Base-by-base conservation (phyloP, 2,888 invertebrate genomes). In the Lasioglossum leucozonium region DNA sequence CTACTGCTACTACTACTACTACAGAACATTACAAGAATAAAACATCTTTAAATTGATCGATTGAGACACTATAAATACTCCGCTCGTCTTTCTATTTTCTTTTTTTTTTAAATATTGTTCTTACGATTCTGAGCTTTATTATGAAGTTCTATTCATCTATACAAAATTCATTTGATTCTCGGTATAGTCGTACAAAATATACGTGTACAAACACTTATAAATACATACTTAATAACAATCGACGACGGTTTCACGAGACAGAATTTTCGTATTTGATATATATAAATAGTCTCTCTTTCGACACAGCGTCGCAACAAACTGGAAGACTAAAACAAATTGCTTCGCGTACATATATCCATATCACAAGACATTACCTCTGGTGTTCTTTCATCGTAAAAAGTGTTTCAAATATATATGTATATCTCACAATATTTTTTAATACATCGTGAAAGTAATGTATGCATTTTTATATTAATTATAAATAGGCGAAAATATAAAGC, bases 151-250 rank as follows among this genome's bases (percentile, higher is more conserved):
- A 71, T 78, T 80, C 80, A 80, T 84, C 79, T 87, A 85, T 84
- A 87, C 55, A 88, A 88, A 88, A 88, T 82, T 88, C 85, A 85
- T 87, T 89, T 90, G 81, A 87, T 87, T 88, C 72, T 83, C 62
- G 18, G 34, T 62, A 44, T 82, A 88, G 58, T 67, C 74, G 79
- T 88, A 90, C 81, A 90, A 90, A 90, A 86, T 89, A 85, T 77
- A 87, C 79, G 79, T 86, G 88, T 90, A 85, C 79, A 88, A 87
- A 88, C 77, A 77, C 74, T 85, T 76, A 81, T 84, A 89, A 85
- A 82, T 79, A 85, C 62, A 82, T 79, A 85, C 62, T 82, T 82
- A 77, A 76, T 83, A 85, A 65, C 55, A 78, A 82, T 88, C 40
- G 71, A 85, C 72, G 73, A 71, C 62, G 76, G 69, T 67, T 87